phyloP scores from a whole-genome alignment of 2,113 vertebrate species.

The Dissostichus mawsoni region DNA sequence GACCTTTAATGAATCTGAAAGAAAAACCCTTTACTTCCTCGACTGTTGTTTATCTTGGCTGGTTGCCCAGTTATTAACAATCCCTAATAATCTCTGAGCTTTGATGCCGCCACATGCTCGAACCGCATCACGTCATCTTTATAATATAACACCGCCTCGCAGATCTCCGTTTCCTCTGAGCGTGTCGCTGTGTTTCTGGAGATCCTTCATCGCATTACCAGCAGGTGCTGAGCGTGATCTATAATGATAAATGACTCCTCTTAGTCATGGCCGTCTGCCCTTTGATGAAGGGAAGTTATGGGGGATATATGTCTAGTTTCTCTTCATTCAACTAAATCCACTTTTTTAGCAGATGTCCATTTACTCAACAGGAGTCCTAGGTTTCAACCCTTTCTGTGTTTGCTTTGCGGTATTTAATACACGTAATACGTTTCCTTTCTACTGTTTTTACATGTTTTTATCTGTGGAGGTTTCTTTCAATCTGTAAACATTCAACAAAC shows the following conservation, averaged over 20 bases:
- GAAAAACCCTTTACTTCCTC: conserved; percentile 7
- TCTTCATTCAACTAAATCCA: conserved; percentile 36
- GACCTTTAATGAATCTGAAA: neutral
- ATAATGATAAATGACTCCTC: conserved; percentile 45
- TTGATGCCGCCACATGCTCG: conserved; percentile 16
- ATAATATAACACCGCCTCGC: conserved; percentile 12
- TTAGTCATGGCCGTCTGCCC: conserved; percentile 42
- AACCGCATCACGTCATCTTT: neutral
- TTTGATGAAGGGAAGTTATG: conserved; percentile 19
- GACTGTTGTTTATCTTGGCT: conserved; percentile 2
- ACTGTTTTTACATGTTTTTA: neutral
- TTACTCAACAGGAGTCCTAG: conserved; percentile 37
- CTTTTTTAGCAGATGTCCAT: conserved; percentile 48
- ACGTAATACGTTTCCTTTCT: conserved; percentile 42
- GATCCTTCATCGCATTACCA: conserved; percentile 25
- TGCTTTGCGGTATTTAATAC: conserved; percentile 29
- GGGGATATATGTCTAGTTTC: conserved; percentile 32
- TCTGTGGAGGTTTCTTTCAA: no score
- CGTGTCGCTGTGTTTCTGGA: neutral
- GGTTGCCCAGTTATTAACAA: neutral
- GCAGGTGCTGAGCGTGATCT: conserved; percentile 49
- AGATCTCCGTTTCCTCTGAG: conserved; percentile 24
- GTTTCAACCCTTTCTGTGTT: conserved; percentile 32
- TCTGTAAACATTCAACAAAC: no score
- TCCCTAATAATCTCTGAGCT: neutral